Evolutionary conservation across 2,113 vertebrate species (phyloP), one percentile per base, ranked within the genome.

Genomic region (Ptilonorhynchus violaceus): DNA sequence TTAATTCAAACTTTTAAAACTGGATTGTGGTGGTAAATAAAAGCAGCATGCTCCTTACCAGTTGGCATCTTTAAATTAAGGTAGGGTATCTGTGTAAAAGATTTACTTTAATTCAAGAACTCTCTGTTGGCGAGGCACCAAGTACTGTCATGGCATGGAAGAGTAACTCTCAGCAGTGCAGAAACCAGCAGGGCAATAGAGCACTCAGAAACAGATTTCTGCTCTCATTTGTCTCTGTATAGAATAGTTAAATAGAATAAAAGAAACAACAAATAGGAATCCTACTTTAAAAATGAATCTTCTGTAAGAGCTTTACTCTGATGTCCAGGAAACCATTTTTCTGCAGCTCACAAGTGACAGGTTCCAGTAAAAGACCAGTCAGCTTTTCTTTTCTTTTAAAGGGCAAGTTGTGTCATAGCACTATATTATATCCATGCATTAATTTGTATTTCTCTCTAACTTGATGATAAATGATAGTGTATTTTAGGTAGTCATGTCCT

Each of bases 381-480:
- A 64, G 64, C 64, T 92, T 78, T 85, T 64, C 64, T 92, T 78
- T 85, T 64, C 69, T 53, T 67, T 82, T 63, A 35, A 79, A 93
- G 46, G 49, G 30, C 2, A 10, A 66, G 68, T 67, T 94, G 85
- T 52, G 46, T 42, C 56, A 74, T 49, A 84, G 52, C 62, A 39
- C 30, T 53, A 7, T 39, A n/a, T 53, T 53, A 11, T 58, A 73
- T 63, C 85, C 49, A 64, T 72, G 49, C 53, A 66, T 84, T 92
- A 95, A 82, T 77, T 79, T 88, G 21, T 56, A 44, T 77, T 81
- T 77, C 62, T 72, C 87, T 93, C 37, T 66, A 86, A 74, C 58
- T 28, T 79, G 63, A 82, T 69, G 63, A 91, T 15, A 92, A 77
- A 92, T 83, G 69, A 78, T 82, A 94, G 62, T 50, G 67, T 74